phyloP scores from a whole-genome alignment of 2,113 vertebrate genomes.

The Macaca nemestrina region DNA sequence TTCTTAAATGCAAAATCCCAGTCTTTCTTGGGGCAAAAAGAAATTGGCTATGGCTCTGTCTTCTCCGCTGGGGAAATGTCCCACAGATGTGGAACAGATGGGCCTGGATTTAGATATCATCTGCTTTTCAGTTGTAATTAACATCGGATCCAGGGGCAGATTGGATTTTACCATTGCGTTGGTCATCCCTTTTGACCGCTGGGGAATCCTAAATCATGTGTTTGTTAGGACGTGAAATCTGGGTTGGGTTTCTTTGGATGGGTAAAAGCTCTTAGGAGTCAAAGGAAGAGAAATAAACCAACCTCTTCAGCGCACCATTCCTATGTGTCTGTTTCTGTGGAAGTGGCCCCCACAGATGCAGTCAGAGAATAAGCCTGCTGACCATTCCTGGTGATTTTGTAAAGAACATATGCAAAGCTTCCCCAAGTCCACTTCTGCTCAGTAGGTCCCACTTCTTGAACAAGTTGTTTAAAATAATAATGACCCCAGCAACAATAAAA shows the following conservation, averaged over 20 bases:
- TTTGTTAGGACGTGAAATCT: conserved; percentile 61
- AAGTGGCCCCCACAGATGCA: not conserved
- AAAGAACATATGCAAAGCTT: not conserved
- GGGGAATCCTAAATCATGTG: conserved; percentile 57
- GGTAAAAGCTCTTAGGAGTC: not conserved
- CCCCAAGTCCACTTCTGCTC: not conserved
- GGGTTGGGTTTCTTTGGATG: conserved; percentile 46
- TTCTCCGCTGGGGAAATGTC: conserved; percentile 37
- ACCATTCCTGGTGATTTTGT: not conserved
- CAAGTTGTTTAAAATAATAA: not conserved
- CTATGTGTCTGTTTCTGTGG: not conserved
- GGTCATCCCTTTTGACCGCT: conserved; percentile 17
- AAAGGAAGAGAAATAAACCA: conserved; percentile 34
- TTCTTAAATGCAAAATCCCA: conserved; percentile 47
- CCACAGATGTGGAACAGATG: conserved; percentile 69
- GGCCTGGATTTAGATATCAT: conserved; percentile 49
- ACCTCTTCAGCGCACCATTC: not conserved
- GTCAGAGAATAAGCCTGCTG: not conserved
- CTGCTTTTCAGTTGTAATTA: conserved; percentile 70
- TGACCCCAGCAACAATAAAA: not conserved
- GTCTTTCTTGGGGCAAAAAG: conserved; percentile 49
- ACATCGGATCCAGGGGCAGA: conserved; percentile 5
- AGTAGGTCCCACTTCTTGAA: not conserved
- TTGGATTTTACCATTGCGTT: conserved; percentile 46
- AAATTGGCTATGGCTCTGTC: conserved; percentile 41